Conservation (phyloP, 2,888 invertebrate species). For the Cheilosia impressa region DNA sequence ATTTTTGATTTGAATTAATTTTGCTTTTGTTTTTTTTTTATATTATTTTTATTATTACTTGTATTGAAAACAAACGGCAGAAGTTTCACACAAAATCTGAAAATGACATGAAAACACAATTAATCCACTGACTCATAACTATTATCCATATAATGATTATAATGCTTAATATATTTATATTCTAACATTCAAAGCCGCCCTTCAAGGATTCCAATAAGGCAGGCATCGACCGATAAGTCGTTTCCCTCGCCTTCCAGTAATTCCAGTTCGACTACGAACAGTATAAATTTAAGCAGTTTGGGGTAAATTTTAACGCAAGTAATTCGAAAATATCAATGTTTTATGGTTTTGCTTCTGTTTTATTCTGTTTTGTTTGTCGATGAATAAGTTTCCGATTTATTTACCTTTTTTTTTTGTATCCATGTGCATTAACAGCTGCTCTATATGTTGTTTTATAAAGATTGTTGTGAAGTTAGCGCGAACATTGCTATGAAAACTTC, state of each 20-base stretch:
- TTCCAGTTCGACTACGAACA: constrained; percentile 79
- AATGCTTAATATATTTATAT: constrained; percentile 42
- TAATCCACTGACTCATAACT: background rate
- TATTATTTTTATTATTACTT: constrained; percentile 21
- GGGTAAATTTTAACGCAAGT: constrained; percentile 80
- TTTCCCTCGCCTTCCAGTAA: constrained; percentile 81
- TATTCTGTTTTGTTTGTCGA: constrained; percentile 44
- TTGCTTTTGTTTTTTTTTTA: constrained; percentile 68
- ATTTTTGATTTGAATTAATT: constrained; percentile 61
- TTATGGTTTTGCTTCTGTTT: constrained; percentile 46
- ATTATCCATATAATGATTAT: background rate
- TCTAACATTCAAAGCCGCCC: constrained; percentile 78
- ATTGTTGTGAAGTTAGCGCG: too few relatives aligned
- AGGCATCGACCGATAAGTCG: constrained; percentile 82
- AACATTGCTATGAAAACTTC: too few relatives aligned
- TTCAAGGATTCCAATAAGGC: constrained; percentile 83
- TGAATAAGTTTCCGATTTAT: constrained; percentile 53
- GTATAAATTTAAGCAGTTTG: constrained; percentile 81
- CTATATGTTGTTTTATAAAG: constrained; percentile 14
- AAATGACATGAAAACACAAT: constrained; percentile 6
- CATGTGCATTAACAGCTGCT: constrained; percentile 48
- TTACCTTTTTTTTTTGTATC: constrained; percentile 31
- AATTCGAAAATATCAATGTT: constrained; percentile 63
- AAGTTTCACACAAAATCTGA: background rate
- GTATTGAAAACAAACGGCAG: constrained; percentile 6